These are phyloP conservation scores for Dolichotis patagonum DNA, from an alignment of 2,113 vertebrate genomes.

Conservation along the genomic window DNA sequence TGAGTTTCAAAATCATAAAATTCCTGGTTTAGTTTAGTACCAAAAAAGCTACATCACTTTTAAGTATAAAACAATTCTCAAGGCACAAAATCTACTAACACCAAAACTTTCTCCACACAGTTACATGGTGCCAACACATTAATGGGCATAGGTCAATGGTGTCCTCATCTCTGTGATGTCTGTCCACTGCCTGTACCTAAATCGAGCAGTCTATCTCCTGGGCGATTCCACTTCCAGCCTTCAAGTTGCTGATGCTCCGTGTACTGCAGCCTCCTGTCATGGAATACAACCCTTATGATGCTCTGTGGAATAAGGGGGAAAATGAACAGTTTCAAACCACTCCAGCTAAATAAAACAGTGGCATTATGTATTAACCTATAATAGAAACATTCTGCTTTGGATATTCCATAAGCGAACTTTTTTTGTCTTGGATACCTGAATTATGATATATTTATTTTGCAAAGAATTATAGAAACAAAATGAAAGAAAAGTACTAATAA, in stretches of 20 bases:
- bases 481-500: conserved; percentile 41
- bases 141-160: neutral
- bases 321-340: neutral
- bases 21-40: neutral
- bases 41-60: neutral
- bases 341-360: neutral
- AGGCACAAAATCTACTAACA: neutral
- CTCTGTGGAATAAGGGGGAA: conserved; percentile 81
- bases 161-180: neutral
- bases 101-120: neutral
- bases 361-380: neutral
- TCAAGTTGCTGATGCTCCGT: conserved; percentile 91
- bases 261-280: conserved; percentile 90
- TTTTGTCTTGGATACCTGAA: neutral
- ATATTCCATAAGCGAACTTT: neutral
- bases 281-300: conserved; percentile 91
- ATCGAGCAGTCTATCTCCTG: conserved; percentile 89
- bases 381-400: neutral
- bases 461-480: neutral
- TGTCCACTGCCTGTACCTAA: conserved; percentile 81
- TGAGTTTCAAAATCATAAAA: conserved; percentile 10
- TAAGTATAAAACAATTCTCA: conserved; percentile 10
- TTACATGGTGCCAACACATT: neutral
- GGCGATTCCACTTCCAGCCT: conserved; percentile 92
- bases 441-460: neutral